Evolutionary conservation across 1,140 invertebrate genomes (phyloP), one percentile per base, ranked within the genome.

Genomic region (Musca domestica): DNA sequence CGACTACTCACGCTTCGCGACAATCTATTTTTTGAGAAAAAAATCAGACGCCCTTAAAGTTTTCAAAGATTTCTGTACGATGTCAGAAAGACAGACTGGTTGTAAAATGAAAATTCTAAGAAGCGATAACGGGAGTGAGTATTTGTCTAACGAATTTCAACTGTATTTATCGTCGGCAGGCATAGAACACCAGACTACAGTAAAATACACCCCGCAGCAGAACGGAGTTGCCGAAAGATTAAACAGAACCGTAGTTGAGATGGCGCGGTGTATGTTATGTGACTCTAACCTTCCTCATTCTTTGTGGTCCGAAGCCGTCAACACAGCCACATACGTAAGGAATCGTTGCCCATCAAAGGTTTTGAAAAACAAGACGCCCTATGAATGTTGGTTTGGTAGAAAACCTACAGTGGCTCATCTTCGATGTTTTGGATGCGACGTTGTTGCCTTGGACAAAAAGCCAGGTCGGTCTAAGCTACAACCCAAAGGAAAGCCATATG

Each of bases 111-210:
- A n/a, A n/a, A n/a, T n/a, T n/a, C n/a, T n/a, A n/a, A n/a, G 74
- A 64, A 74, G 69, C 15, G 80, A 82, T 56, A 83, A 83, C 72
- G 83, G 82, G 48, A 71, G 19, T 17, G 81, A 84, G 72, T 66
- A 49, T 25, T 20, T 5, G 17, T 49, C 41, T 23, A 27, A 25
- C 4, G 17, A 66, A 66, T 66, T 66, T 49, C n/a, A 66, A 15
- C 22, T 23, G 52, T 68, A 17, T 64, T 48, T 64, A 15, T 7
- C 5, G 34, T 12, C 3, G 9, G 1, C 17, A 15, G 56, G 67
- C n/a, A 56, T 56, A 56, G 7, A 22, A 15, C 20, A 56, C 10
- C 52, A 30, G 27, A 30, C 27, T 30, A 30, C 27, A 30, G n/a
- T n/a, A n/a, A n/a, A n/a, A n/a, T n/a, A n/a, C n/a, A n/a, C n/a